Evolutionary conservation across 2,888 invertebrate genomes (phyloP), one percentile per base, ranked within the genome.

Genomic region (Heliconius cydno): DNA sequence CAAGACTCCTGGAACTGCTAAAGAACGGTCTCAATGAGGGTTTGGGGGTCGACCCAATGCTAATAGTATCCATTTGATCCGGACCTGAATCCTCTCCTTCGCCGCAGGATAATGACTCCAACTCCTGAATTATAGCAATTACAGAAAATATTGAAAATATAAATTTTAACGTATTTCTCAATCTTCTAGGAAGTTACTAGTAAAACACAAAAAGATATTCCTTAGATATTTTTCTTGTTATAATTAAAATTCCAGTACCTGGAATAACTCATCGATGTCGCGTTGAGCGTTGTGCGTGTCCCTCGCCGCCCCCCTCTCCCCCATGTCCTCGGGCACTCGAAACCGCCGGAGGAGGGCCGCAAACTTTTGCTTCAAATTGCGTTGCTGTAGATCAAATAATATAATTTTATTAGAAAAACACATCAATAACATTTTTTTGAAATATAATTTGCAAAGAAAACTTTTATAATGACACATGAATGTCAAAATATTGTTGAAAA

Each of bases 311-410:
- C 96, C 96, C 28, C 96, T 96, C 88, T 98, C 98, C 7, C 91
- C 92, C 89, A 98, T 93, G 87, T 99, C 98, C 91, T 99, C 99
- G 66, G 98, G 97, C 84, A 98, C 97, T 86, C 98, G 97, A 96
- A 99, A 99, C 87, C 98, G 97, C 89, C 98, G 98, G 88, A 99
- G 94, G 85, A 99, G 95, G 76, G 99, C 98, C 83, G 99, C 98
- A 92, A 99, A 99, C 95, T 98, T 98, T 94, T 99, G 99, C 92
- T 99, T 99, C 88, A 99, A 96, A 94, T 99, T 99, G 88, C 98
- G 96, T 96, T 98, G 98, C 96, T 98, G 96, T 83, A 41, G 57
- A 63, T 46, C 34, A 79, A 75, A 74, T 22, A 71, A 73, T 15
- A 25, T 25, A 38, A 60, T 73, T 60, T 7, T 60, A 60, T 25